Evolutionary conservation across 2,113 vertebrate species (phyloP), one percentile per base, ranked within the genome.

Genomic region (Struthio camelus): DNA sequence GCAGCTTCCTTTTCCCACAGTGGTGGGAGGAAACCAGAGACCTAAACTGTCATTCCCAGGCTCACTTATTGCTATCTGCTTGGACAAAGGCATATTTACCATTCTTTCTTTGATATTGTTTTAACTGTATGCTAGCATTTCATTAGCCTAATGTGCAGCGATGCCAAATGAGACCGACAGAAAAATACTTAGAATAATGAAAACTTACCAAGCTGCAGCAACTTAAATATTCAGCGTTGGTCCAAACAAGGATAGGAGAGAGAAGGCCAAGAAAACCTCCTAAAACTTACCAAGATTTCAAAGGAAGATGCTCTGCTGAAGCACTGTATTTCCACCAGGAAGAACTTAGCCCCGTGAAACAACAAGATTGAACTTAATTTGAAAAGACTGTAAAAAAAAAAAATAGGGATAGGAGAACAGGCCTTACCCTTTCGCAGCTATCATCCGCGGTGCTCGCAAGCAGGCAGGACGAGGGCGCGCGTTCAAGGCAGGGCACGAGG

Each of bases 1-100:
- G 22, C 80, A 51, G 90, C 82, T 96, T 93, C 92, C 90, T 92
- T 95, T 96, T 97, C 96, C 92, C 95, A 95, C 69, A 69, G 82
- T 87, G 84, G 36, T 89, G 56, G 61, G 83, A 92, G 92, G 93
- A 93, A 96, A 90, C 51, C 83, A 67, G 87, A 79, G 73, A 90
- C 42, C 76, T 85, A n/a, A 90, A 90, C 64, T 75, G 82, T 85
- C 77, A 54, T 22, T 23, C 25, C 59, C 77, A 42, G 66, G 42
- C 80, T 93, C 6, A 1, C 42, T 78, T 61, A 79, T 84, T 95
- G 86, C 96, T 95, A 42, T 36, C 25, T 81, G 72, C 84, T 93
- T 65, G 65, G 84, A 89, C 78, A 59, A 85, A 87, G 94, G 54
- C 36, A 25, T 86, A 78, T 87, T 94, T 80, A 73, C 77, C 77